These are phyloP conservation scores for Physella acuta DNA, from an alignment of 1,140 invertebrate species.

Conservation along the genomic window DNA sequence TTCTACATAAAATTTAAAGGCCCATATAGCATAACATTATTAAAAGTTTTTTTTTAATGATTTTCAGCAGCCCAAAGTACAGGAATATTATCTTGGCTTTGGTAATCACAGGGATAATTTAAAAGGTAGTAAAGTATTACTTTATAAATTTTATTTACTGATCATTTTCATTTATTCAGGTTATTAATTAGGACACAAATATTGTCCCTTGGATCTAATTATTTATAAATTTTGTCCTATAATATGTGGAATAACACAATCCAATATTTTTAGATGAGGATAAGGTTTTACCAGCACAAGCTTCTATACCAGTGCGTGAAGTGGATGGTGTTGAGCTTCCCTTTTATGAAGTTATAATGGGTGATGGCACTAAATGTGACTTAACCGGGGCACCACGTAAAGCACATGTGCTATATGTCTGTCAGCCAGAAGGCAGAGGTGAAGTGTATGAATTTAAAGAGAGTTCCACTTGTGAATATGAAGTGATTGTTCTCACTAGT, in stretches of 20 bases:
- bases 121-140: conserved; percentile 9
- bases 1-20: no score
- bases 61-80: conserved; percentile 47
- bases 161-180: no score
- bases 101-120: conserved; percentile 8
- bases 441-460: conserved; percentile 93
- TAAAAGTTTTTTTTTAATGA: no score
- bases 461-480: conserved; percentile 88
- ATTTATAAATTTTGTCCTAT: no score
- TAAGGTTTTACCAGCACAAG: not conserved
- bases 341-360: conserved; percentile 63
- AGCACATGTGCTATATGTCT: conserved; percentile 67
- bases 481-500: conserved; percentile 69
- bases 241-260: no score
- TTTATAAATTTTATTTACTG: no score
- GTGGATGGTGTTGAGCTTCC: conserved; percentile 83
- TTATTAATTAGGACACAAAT: no score
- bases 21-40: no score
- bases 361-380: conserved; percentile 83
- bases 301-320: not conserved
- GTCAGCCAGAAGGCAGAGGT: conserved; percentile 65
- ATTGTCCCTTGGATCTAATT: no score
- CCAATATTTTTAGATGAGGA: no score
- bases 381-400: conserved; percentile 80
- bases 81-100: conserved; percentile 51